Percentiles rank a stretch among this genome's conserved stretches.
phyloP scores from a whole-genome alignment of 2,888 invertebrate genomes.

The Hypselothyrea guttata region DNA sequence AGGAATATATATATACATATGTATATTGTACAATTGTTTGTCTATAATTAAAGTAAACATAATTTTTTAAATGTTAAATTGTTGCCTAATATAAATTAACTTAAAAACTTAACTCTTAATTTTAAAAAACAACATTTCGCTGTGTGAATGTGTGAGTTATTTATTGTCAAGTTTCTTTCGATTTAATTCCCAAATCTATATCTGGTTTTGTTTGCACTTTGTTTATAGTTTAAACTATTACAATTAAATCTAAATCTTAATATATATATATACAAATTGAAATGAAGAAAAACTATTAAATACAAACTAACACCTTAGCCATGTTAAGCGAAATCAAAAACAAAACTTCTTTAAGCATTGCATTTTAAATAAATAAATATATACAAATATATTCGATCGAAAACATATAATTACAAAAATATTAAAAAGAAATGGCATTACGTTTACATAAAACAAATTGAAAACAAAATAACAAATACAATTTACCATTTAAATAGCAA shows the following conservation, averaged over 20 bases:
- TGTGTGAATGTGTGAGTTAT: constrained; percentile 33
- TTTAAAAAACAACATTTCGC: constrained; percentile 9
- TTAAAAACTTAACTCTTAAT: constrained; percentile 1
- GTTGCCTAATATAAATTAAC: constrained; percentile 52
- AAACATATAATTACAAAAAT: constrained; percentile 3
- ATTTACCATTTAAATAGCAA: constrained; percentile 63
- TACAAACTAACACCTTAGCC: constrained; percentile 22
- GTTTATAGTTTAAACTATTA: too few relatives aligned
- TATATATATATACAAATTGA: not conserved
- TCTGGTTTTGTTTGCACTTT: not conserved
- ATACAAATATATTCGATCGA: constrained; percentile 22
- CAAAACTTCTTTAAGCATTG: constrained; percentile 34
- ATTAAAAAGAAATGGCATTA: constrained; percentile 1
- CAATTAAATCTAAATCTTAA: constrained; percentile 4
- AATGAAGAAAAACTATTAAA: constrained; percentile 11
- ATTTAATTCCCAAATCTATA: not conserved
- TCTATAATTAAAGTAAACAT: constrained; percentile 16
- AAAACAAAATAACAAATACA: constrained; percentile 9
- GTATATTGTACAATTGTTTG: constrained; percentile 18
- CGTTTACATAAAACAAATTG: constrained; percentile 8
- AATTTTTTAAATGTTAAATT: constrained; percentile 33
- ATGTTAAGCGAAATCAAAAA: constrained; percentile 17
- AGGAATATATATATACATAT: constrained; percentile 11
- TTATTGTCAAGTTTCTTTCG: constrained; percentile 35
- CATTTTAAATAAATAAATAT: constrained; percentile 36